These are phyloP conservation scores for Megamerina dolium DNA, from an alignment of 2,888 invertebrate genomes.

Conservation along the genomic window DNA sequence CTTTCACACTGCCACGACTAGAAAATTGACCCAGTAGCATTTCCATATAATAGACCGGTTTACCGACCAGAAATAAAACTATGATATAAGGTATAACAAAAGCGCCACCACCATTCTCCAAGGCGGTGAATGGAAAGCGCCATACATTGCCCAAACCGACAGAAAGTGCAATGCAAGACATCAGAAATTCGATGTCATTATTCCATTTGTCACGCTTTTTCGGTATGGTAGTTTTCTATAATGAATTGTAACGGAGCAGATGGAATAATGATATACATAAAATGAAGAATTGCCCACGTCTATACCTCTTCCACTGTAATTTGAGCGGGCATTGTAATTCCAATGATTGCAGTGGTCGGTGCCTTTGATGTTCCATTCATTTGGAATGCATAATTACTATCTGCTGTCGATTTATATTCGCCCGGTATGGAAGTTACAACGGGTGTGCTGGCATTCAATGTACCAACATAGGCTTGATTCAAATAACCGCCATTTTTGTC, in stretches of 20 bases:
- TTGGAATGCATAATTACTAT: background rate
- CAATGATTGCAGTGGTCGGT: background rate
- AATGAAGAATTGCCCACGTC: background rate
- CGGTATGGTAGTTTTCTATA: background rate
- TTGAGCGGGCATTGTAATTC: no score
- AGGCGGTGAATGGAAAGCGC: slow-evolving; percentile 61
- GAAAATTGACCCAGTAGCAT: slow-evolving; percentile 68
- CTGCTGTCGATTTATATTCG: slow-evolving; percentile 13
- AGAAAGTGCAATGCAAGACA: slow-evolving; percentile 56
- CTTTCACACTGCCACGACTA: slow-evolving; percentile 61
- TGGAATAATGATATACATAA: no score
- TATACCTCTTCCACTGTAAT: background rate
- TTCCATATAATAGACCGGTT: slow-evolving; percentile 68
- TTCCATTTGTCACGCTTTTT: slow-evolving; percentile 52
- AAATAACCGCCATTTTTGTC: slow-evolving; percentile 11
- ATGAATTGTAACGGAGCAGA: no score
- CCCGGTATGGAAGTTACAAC: slow-evolving; percentile 23
- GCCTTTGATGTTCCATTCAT: background rate
- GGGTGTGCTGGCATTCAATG: slow-evolving; percentile 13
- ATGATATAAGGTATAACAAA: slow-evolving; percentile 63
- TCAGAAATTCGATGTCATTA: slow-evolving; percentile 58
- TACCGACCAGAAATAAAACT: slow-evolving; percentile 58
- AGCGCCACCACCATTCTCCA: slow-evolving; percentile 63
- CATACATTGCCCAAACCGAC: slow-evolving; percentile 64
- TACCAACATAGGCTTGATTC: slow-evolving; percentile 19